Conservation (phyloP, 1,140 invertebrate species). For the Ceratoteleas bidentatus region DNA sequence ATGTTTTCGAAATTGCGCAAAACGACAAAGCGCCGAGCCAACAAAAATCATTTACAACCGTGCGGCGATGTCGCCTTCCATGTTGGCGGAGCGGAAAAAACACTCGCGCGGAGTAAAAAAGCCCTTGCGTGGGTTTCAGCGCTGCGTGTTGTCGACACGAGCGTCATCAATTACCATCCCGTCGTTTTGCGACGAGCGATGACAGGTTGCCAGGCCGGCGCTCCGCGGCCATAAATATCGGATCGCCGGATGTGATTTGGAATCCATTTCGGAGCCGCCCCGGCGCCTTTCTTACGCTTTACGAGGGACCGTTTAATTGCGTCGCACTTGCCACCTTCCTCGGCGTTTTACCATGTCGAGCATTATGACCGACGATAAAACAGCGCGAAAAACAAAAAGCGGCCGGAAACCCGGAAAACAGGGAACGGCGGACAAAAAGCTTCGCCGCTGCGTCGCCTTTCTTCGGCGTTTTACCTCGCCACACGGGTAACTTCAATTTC, state of each 20-base stretch:
- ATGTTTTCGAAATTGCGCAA: background rate
- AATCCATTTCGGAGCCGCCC: constrained; percentile 25
- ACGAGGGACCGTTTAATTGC: constrained; percentile 20
- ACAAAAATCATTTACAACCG: too few relatives aligned
- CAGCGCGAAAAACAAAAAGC: background rate
- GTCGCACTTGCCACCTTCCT: constrained; percentile 8
- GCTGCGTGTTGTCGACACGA: constrained; percentile 39
- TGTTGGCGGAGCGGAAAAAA: constrained; percentile 25
- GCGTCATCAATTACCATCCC: constrained; percentile 62
- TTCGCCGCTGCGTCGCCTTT: too few relatives aligned
- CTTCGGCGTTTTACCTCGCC: constrained; percentile 26
- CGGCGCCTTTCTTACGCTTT: constrained; percentile 21
- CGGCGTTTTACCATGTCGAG: constrained; percentile 20
- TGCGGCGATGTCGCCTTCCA: background rate
- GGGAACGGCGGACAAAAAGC: too few relatives aligned
- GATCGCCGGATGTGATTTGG: constrained; percentile 38
- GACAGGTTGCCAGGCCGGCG: constrained; percentile 29
- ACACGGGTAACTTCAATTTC: constrained; percentile 35
- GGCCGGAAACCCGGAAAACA: background rate
- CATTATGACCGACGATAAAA: constrained; percentile 30
- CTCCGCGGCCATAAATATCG: constrained; percentile 41
- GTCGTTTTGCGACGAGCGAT: constrained; percentile 55
- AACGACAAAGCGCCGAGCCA: too few relatives aligned
- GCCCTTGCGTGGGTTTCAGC: background rate
- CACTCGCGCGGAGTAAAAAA: constrained; percentile 6